A percentile compares a stretch with the other conserved stretches of the same genome.
Evolutionary conservation across 2,797 vertebrate genomes (phyloP).

Genomic region (Coreius guichenoti): DNA sequence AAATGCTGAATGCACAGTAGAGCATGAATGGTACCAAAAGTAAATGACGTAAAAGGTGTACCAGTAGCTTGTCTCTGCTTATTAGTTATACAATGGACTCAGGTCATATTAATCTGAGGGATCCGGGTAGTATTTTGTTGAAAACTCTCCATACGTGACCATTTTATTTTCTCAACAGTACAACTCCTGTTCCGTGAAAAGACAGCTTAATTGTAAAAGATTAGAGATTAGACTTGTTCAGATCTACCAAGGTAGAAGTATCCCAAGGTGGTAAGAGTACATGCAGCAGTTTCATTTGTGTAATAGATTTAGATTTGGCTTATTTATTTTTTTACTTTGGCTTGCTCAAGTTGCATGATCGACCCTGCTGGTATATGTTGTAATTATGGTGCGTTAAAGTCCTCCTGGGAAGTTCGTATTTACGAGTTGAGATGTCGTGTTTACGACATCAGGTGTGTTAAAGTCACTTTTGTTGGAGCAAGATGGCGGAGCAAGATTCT

Average conservation of each 20-base stretch:
- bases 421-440: no score
- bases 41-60: conserved; percentile 47
- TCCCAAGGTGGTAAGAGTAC: not conserved
- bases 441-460: no score
- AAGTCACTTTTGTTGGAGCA: no score
- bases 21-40: conserved; percentile 28
- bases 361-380: not conserved
- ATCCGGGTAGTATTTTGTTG: conserved; percentile 29
- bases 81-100: conserved; percentile 33
- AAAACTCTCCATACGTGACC: conserved; percentile 29
- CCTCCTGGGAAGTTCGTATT: no score
- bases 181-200: not conserved
- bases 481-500: no score
- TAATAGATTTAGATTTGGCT: not conserved
- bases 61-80: conserved; percentile 19
- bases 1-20: conserved; percentile 41
- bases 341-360: not conserved
- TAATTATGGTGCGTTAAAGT: not conserved
- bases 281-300: not conserved
- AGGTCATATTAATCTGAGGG: conserved; percentile 20
- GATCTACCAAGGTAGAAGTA: not conserved
- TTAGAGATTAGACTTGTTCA: not conserved
- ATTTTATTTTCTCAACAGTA: conserved; percentile 37
- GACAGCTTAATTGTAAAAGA: not conserved
- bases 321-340: not conserved